These are phyloP conservation scores for Pipistrellus nathusii DNA, from an alignment of 2,797 vertebrate species.

Conservation along the genomic window DNA sequence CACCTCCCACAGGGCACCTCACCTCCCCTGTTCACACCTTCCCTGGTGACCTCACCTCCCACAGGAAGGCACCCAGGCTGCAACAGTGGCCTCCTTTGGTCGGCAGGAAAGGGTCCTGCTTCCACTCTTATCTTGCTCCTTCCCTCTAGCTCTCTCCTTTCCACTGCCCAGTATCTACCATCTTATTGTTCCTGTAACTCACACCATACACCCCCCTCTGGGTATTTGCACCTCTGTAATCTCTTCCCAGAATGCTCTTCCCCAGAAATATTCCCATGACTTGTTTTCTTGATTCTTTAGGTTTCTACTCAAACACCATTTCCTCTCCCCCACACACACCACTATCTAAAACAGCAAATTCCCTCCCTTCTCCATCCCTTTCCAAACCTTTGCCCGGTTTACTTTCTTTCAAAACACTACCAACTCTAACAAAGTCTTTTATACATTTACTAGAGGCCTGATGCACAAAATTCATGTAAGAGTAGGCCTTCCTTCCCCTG, in stretches of 20 bases:
- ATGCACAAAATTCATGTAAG: no score
- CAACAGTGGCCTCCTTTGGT: not conserved
- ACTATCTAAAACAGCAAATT: not conserved
- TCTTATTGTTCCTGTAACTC: not conserved
- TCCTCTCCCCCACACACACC: no score
- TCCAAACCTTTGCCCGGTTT: not conserved
- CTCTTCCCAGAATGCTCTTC: not conserved
- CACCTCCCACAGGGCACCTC: not conserved
- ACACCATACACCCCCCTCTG: not conserved
- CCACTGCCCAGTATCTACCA: not conserved
- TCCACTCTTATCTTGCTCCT: not conserved
- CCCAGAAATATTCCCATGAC: not conserved
- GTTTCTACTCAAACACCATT: not conserved
- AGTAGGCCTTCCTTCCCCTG: no score
- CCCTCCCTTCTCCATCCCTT: not conserved
- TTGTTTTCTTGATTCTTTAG: not conserved
- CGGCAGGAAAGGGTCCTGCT: not conserved
- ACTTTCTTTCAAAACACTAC: not conserved
- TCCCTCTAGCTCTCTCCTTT: not conserved
- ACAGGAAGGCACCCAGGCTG: fast-evolving
- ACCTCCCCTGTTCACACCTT: not conserved
- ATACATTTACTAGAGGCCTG: no score
- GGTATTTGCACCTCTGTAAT: not conserved
- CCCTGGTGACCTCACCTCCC: not conserved
- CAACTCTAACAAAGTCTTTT: not conserved